A percentile compares a stretch with the other conserved stretches of the same genome.
Evolutionary conservation across 2,797 vertebrate genomes (phyloP).

Genomic region (Gallinago stenura): DNA sequence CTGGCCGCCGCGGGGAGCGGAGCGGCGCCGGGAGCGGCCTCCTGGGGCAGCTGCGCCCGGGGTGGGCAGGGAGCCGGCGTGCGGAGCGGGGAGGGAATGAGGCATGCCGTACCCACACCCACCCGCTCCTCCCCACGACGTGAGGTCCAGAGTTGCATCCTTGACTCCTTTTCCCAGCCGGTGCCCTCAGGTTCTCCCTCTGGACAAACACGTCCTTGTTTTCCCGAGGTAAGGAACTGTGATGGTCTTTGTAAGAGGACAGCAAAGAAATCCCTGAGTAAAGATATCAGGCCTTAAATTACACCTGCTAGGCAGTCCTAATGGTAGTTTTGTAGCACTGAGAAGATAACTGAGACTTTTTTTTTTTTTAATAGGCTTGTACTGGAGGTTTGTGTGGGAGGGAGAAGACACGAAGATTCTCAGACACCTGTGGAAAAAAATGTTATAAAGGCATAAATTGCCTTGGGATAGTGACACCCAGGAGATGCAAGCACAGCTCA

Average conservation of each 20-base stretch:
- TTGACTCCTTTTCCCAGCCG: not conserved
- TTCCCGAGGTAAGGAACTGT: not conserved
- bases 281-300: not conserved
- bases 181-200: not conserved
- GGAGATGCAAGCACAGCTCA: not conserved
- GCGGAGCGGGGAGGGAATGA: not conserved
- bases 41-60: not conserved
- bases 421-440: not conserved
- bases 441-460: rapidly evolving
- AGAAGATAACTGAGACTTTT: not conserved
- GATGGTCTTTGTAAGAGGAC: not conserved
- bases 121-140: rapidly evolving
- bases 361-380: not conserved
- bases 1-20: conserved; percentile 38
- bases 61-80: rapidly evolving
- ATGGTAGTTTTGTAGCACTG: not conserved
- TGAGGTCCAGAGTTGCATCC: too few relatives aligned
- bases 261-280: not conserved
- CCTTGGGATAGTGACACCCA: too few relatives aligned
- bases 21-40: not conserved
- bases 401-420: not conserved
- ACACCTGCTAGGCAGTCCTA: not conserved
- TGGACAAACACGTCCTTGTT: not conserved
- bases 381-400: not conserved
- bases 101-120: rapidly evolving